These are phyloP conservation scores for Eueides isabella DNA, from an alignment of 1,140 invertebrate species.

Conservation along the genomic window DNA sequence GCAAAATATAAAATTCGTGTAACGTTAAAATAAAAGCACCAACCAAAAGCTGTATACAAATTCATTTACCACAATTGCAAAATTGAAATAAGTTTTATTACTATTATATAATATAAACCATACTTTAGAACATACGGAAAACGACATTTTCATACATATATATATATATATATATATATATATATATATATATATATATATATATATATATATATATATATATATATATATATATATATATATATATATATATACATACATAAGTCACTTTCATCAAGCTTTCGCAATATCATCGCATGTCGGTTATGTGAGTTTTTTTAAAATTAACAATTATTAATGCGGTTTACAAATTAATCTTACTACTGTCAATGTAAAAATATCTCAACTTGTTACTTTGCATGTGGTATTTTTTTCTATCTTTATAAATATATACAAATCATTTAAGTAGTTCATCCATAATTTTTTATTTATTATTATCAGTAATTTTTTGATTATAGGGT, in stretches of 20 bases:
- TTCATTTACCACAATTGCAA: background rate
- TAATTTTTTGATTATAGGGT: background rate
- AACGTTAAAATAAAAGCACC: background rate
- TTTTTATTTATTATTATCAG: background rate
- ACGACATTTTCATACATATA: background rate
- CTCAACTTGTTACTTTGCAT: background rate
- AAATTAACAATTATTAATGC: too few relatives aligned
- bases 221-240: background rate
- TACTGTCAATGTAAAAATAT: background rate
- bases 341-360: background rate
- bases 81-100: background rate
- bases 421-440: background rate
- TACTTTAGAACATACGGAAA: background rate
- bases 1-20: background rate
- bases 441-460: too few relatives aligned
- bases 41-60: background rate
- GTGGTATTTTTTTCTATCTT: background rate
- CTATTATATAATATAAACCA: background rate
- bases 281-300: background rate
- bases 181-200: background rate
- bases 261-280: background rate
- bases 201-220: background rate
- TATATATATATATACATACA: background rate
- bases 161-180: background rate
- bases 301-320: too few relatives aligned